These are phyloP conservation scores for Macquaria ambigua DNA, from an alignment of 2,113 vertebrate species.

Conservation along the genomic window DNA sequence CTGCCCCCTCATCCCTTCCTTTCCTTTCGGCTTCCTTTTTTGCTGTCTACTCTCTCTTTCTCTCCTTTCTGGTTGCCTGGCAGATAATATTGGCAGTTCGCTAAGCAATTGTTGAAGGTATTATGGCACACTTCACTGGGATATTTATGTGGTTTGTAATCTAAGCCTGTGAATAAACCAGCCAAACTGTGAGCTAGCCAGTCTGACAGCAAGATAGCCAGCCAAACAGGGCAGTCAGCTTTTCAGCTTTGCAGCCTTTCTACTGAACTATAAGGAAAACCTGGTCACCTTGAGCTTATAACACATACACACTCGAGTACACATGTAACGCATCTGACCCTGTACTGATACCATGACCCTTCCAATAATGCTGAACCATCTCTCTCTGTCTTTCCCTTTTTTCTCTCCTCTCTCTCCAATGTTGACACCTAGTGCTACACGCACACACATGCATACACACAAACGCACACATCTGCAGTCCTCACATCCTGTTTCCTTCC, in stretches of 20 bases:
- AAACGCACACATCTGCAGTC: neutral
- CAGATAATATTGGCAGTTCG: conserved; percentile 46
- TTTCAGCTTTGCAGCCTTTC: conserved; percentile 20
- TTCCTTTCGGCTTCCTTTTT: conserved; percentile 3
- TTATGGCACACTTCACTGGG: conserved; percentile 56
- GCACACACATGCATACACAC: conserved; percentile 5
- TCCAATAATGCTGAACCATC: conserved; percentile 52
- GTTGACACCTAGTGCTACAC: conserved; percentile 9
- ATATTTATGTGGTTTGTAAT: conserved; percentile 62
- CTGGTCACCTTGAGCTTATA: conserved; percentile 38
- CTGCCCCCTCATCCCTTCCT: conserved; percentile 11
- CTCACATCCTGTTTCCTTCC: conserved; percentile 33
- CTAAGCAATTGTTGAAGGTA: conserved; percentile 63
- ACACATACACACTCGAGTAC: neutral
- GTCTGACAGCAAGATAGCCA: neutral
- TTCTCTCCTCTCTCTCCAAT: neutral
- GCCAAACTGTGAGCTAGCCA: conserved; percentile 39
- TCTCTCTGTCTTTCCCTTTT: neutral
- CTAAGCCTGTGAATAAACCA: conserved; percentile 56
- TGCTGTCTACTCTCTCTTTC: neutral
- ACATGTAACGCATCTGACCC: conserved; percentile 12
- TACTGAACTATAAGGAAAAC: conserved; percentile 22
- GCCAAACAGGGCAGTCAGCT: conserved; percentile 28
- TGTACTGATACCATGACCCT: conserved; percentile 15
- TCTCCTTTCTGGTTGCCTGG: conserved; percentile 25